phyloP scores from a whole-genome alignment of 2,888 invertebrate species.

The Monoplex corrugatus region DNA sequence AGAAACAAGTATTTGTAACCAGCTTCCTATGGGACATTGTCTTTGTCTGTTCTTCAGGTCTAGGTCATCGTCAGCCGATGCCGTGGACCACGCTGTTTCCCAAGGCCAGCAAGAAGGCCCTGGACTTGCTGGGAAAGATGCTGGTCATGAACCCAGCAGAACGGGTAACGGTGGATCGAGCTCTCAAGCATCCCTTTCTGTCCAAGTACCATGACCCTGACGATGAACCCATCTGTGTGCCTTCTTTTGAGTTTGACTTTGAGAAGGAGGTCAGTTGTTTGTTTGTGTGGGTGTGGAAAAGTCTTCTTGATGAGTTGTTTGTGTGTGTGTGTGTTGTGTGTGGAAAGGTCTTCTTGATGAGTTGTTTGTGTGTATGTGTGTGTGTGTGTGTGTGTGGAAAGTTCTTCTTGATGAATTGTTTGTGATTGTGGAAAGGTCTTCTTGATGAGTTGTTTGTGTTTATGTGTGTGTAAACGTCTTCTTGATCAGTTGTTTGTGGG shows the following conservation, averaged over 20 bases:
- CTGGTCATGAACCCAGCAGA: conserved; percentile 81
- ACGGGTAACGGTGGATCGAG: conserved; percentile 81
- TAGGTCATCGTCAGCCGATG: conserved; percentile 75
- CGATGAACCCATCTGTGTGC: conserved; percentile 81
- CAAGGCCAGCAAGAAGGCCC: conserved; percentile 80
- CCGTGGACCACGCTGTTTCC: conserved; percentile 80
- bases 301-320: neutral
- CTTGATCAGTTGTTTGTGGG: neutral
- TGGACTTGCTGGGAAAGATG: conserved; percentile 78
- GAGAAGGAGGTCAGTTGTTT: conserved; percentile 75
- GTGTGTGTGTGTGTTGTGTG: neutral
- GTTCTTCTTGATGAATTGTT: neutral
- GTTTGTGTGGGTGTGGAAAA: neutral
- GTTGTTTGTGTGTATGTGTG: neutral
- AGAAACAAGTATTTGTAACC: neutral
- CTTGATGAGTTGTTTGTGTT: too few species aligned
- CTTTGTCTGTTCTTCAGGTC: conserved; percentile 55
- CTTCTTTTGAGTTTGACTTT: conserved; percentile 80
- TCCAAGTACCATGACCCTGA: conserved; percentile 82
- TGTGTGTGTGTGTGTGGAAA: neutral
- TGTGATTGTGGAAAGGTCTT: too few species aligned
- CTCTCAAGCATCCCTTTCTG: conserved; percentile 82
- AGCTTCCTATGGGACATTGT: neutral
- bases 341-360: neutral
- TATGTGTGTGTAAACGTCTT: neutral